Percentiles rank a stretch among this genome's conserved stretches.
These are phyloP conservation scores for Harpalus rufipes DNA, from an alignment of 2,888 invertebrate species.

Conservation along the genomic window DNA sequence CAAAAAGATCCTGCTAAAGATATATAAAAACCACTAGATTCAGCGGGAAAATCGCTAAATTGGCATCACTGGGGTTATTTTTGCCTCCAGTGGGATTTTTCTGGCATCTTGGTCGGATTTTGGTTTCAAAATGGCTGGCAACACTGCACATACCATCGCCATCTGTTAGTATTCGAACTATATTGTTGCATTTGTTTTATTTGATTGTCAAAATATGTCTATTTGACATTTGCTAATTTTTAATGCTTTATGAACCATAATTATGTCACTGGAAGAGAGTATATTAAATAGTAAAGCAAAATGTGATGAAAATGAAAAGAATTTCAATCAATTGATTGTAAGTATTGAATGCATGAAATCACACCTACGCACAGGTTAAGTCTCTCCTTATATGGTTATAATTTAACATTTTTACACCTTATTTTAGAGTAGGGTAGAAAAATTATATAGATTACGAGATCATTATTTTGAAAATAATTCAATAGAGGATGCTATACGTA, in stretches of 20 bases:
- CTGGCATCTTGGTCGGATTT: too few species aligned
- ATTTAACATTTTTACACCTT: constrained; percentile 59
- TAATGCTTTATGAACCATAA: constrained; percentile 43
- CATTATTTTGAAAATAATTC: constrained; percentile 88
- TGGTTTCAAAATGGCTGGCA: too few species aligned
- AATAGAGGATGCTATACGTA: constrained; percentile 84
- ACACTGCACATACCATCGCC: too few species aligned
- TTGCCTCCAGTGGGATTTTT: too few species aligned
- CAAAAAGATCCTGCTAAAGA: too few species aligned
- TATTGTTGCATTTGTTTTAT: constrained; percentile 58
- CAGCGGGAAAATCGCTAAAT: too few species aligned
- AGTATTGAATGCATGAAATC: constrained; percentile 22
- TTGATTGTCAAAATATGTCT: constrained; percentile 66
- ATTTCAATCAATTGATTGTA: constrained; percentile 61
- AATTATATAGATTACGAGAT: constrained; percentile 85
- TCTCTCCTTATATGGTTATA: constrained; percentile 60
- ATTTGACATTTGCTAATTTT: constrained; percentile 60
- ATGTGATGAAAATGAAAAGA: constrained; percentile 64
- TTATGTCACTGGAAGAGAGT: constrained; percentile 63
- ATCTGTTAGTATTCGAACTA: constrained; percentile 35
- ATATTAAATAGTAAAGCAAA: constrained; percentile 46
- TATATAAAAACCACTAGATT: too few species aligned
- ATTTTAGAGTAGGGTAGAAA: constrained; percentile 83
- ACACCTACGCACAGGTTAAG: constrained; percentile 63
- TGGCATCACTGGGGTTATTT: too few species aligned